Conservation (phyloP, 2,113 vertebrate species). For the Meriones unguiculatus region DNA sequence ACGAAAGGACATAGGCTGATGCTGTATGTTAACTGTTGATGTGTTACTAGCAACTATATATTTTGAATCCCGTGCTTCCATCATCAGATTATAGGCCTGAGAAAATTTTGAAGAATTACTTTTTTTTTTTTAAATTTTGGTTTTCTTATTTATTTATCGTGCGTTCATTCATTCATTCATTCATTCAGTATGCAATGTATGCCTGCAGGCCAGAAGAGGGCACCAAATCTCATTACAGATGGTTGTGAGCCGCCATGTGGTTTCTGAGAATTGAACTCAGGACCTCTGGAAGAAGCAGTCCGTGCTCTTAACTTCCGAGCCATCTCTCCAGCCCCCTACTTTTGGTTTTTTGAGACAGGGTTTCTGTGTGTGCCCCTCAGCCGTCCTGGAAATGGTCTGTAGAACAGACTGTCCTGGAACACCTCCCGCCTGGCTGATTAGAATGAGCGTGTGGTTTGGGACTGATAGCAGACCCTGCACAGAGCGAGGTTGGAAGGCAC, state of each 20-base stretch:
- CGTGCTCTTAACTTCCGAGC: no score
- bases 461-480: not conserved
- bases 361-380: not conserved
- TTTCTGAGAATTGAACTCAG: no score
- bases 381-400: not conserved
- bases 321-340: no score
- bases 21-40: not conserved
- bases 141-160: no score
- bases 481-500: not conserved
- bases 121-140: not conserved
- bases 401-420: not conserved
- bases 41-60: conserved; percentile 19
- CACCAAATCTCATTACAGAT: no score
- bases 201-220: no score
- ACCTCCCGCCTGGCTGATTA: not conserved
- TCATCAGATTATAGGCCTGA: not conserved
- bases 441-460: not conserved
- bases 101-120: conserved; percentile 29
- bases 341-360: not conserved
- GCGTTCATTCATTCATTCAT: no score
- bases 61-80: not conserved
- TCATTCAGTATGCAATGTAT: no score
- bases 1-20: not conserved
- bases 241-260: no score
- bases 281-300: no score